Conservation (phyloP, 2,797 vertebrate species). For the Rhincodon typus region DNA sequence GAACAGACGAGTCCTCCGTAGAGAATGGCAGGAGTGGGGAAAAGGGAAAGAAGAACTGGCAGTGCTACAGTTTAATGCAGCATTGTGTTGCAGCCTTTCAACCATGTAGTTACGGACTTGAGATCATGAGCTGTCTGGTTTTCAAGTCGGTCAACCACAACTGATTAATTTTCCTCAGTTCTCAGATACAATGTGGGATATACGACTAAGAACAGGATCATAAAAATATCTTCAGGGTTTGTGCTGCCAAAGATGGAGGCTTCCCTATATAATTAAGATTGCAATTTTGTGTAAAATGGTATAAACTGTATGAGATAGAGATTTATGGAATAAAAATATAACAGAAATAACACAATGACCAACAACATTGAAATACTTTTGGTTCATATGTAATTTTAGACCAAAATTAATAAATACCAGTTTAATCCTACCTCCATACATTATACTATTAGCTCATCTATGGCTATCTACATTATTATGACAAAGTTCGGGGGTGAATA, state of each 20-base stretch:
- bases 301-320: neutral
- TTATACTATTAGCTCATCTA: neutral
- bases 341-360: neutral
- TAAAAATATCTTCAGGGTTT: neutral
- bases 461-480: neutral
- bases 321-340: neutral
- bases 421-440: neutral
- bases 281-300: neutral
- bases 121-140: neutral
- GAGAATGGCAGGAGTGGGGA: neutral
- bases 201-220: neutral
- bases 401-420: neutral
- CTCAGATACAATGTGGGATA: neutral
- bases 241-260: neutral
- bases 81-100: neutral
- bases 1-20: neutral
- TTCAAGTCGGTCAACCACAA: neutral
- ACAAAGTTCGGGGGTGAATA: too few species aligned
- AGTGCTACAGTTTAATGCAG: neutral
- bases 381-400: neutral
- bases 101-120: neutral
- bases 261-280: neutral
- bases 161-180: neutral
- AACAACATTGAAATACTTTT: neutral
- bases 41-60: neutral